Evolutionary conservation across 2,113 vertebrate genomes (phyloP), one percentile per base, ranked within the genome.

Genomic region (Parotia lawesii): DNA sequence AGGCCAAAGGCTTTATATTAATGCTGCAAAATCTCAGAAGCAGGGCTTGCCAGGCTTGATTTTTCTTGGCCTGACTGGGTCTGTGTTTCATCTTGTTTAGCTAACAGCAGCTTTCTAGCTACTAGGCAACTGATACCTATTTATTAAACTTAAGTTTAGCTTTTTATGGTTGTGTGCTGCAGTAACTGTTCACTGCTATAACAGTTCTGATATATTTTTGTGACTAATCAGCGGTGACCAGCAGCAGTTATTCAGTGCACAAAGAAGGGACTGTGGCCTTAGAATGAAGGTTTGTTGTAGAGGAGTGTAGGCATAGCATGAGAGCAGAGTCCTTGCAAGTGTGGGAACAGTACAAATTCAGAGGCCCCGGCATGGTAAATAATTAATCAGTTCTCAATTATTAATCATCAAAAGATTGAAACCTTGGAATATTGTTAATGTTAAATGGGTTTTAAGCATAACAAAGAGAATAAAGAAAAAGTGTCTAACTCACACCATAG

Each of bases 331-430:
- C 64, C 61, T 85, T 89, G 57, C 62, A 57, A 72, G 22, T 48
- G 10, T 51, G 40, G 66, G 57, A 87, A 78, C 31, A 44, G 25
- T 33, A 89, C 15, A 66, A 64, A 91, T 71, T 74, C 54, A 87
- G 92, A 89, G 66, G 15, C 33, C 29, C 2, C 2, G 8, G 21
- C 35, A 57, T 11, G 37, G 16, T 93, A 72, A 95, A 94, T 93
- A 82, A 91, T 94, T 91, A 44, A 96, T 72, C 22, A 57, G 12
- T 65, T 72, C 44, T 95, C 61, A 91, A 85, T 94, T 91, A 89
- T 96, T 93, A 81, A 93, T 91, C 31, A 82, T 79, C 27, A 56
- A 87, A 93, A 91, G 42, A 82, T 18, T 75, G 66, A 95, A 93
- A 75, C 40, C n/a, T 87, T 25, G 2, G 62, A 82, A 94, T 67